Percentiles rank a stretch among this genome's conserved stretches.
Conservation (phyloP, 1,140 invertebrate genomes). For the Paralvinella palmiformis region DNA sequence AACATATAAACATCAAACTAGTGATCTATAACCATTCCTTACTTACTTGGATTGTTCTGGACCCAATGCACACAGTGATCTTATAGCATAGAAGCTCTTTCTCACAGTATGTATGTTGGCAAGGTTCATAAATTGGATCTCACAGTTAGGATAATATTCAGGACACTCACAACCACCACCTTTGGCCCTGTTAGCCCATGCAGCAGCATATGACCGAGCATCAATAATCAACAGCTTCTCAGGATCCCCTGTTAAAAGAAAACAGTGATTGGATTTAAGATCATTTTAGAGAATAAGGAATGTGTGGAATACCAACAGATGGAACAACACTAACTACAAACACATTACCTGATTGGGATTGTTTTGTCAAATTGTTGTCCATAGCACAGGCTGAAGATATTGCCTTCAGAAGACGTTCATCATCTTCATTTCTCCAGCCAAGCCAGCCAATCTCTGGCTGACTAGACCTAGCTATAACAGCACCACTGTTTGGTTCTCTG, state of each 20-base stretch:
- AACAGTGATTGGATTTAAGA: background rate
- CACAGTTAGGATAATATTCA: slow-evolving; percentile 72
- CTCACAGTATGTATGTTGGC: slow-evolving; percentile 94
- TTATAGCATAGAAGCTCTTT: slow-evolving; percentile 58
- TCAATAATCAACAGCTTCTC: slow-evolving; percentile 89
- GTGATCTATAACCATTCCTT: no score
- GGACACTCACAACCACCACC: slow-evolving; percentile 93
- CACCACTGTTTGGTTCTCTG: slow-evolving; percentile 76
- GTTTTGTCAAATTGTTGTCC: slow-evolving; percentile 33
- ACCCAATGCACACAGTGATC: slow-evolving; percentile 58
- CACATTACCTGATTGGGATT: background rate
- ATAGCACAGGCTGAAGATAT: slow-evolving; percentile 72
- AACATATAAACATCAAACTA: no score
- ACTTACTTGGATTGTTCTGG: slow-evolving; percentile 33
- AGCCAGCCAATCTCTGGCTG: slow-evolving; percentile 91
- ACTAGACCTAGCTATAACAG: slow-evolving; percentile 85
- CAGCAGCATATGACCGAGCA: slow-evolving; percentile 88
- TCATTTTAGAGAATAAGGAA: background rate
- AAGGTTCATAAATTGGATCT: slow-evolving; percentile 94
- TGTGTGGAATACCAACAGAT: background rate
- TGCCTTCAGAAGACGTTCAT: slow-evolving; percentile 79
- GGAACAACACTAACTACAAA: background rate
- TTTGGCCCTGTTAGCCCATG: slow-evolving; percentile 87
- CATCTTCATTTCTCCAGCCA: slow-evolving; percentile 80
- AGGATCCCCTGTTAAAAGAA: background rate